Base-by-base conservation (phyloP, 2,888 invertebrate genomes). In the Apotomis capreana region DNA sequence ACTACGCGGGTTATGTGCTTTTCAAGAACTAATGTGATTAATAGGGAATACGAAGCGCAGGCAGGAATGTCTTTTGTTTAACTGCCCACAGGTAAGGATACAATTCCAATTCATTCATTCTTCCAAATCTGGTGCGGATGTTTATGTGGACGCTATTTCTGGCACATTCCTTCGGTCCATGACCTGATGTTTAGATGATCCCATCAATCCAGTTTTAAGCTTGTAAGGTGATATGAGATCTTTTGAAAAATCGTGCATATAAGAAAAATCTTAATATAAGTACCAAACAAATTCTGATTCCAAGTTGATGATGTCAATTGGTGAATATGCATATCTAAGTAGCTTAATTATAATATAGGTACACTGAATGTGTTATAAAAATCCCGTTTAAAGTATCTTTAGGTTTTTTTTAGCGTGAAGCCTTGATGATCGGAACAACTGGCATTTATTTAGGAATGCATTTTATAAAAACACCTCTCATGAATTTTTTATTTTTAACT, bases 111-210 rank as follows among this genome's bases (percentile, higher is more conserved):
- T 62, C 61, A 69, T 62, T 62, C 37, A 12, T 49, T 57, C 51
- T 54, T 54, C 57, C 61, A 60, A 36, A 62, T 37, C 46, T 9
- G 54, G 49, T 37, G n/a, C 44, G 44, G 49, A 55, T 69, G 62
- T 69, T 62, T 69, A 69, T 46, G 26, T 3, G 69, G 37, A 36
- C 6, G 65, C 65, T 69, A 69, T 69, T 62, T 57, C 37, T 46
- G 62, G 69, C 54, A 36, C 62, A 46, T 62, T 62, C 62, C 69
- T 13, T 36, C 46, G 69, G 69, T 40, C 55, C 55, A 62, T 62
- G 62, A 69, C 69, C 62, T 57, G 55, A 13, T 49, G 55, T 37
- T 61, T 55, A 54, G 60, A 13, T 55, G n/a, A 62, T 44, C 55
- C 55, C 65, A 65, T 55, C 64, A 55, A 65, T 40, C 46, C 64